Conservation (phyloP, 2,888 invertebrate species). For the Oscheius sp. region DNA sequence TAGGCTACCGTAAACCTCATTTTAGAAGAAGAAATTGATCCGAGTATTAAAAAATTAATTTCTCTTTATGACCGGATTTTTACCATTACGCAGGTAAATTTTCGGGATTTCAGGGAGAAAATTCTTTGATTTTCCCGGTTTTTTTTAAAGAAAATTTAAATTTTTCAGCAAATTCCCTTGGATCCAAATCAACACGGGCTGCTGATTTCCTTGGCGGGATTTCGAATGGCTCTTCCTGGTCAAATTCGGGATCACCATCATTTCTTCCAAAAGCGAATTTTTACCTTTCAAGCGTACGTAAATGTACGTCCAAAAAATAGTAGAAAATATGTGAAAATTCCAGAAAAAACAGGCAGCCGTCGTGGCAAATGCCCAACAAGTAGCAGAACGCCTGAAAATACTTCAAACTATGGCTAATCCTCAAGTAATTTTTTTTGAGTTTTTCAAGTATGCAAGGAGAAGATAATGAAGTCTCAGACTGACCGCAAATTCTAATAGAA, state of each 20-base stretch:
- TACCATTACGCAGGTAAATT: constrained; percentile 51
- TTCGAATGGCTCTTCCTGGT: constrained; percentile 49
- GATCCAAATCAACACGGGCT: constrained; percentile 55
- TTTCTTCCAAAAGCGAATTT: constrained; percentile 55
- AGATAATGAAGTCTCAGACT: too few relatives aligned
- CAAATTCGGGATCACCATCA: constrained; percentile 52
- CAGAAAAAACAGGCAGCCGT: constrained; percentile 58
- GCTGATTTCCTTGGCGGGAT: constrained; percentile 48
- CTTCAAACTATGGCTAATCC: constrained; percentile 56
- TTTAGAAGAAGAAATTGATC: constrained; percentile 53
- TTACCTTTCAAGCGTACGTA: constrained; percentile 53
- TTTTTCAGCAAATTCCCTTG: constrained; percentile 46
- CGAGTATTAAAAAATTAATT: constrained; percentile 48
- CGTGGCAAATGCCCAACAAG: constrained; percentile 47
- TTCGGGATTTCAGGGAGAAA: constrained; percentile 31
- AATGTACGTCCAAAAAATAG: constrained; percentile 39
- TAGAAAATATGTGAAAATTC: too few relatives aligned
- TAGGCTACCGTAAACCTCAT: constrained; percentile 60
- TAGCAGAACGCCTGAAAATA: constrained; percentile 55
- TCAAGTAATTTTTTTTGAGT: constrained; percentile 24
- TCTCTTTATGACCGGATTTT: constrained; percentile 63
- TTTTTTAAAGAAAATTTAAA: too few relatives aligned
- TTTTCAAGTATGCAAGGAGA: neutral
- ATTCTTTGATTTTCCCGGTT: neutral
- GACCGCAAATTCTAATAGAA: too few relatives aligned